Evolutionary conservation across 2,113 vertebrate species (phyloP), one percentile per base, ranked within the genome.

Genomic region (Nothoprocta perdicaria): DNA sequence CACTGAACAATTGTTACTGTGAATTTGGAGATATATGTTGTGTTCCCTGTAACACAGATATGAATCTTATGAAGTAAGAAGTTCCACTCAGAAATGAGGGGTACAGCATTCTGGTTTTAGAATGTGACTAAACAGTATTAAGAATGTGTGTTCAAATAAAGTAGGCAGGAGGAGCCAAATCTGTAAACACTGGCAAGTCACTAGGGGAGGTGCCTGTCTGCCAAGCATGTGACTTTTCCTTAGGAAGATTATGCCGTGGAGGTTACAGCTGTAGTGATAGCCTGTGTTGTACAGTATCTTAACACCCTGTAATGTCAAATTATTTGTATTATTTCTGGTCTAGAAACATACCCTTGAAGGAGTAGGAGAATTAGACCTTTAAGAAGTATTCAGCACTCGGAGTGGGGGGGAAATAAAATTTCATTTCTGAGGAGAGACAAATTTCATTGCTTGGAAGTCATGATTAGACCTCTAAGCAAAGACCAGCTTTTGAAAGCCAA

Each of bases 181-280:
- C 35, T 82, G 72, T 78, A 82, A 92, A 87, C 27, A 72, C 6
- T 31, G 18, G 21, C 35, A 65, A 88, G 75, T 93, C 61, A 75
- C 5, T 69, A 87, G 91, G 74, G 89, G 84, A 80, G 84, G 90
- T 84, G 35, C 35, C 67, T 43, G 55, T 33, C 68, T 84, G 38
- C 52, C 65, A 74, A 80, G 22, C 14, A 55, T 73, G 29, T 57
- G 27, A 72, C 24, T 76, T 89, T 73, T 53, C 19, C 45, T 53
- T 87, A 53, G 53, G 67, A 75, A 68, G 46, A 48, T 82, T 79
- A 24, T 61, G 13, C 48, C 17, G 68, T 35, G 65, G 72, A 76
- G 93, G 69, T 74, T 66, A 66, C 2, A 75, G 67, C 23, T 82
- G 24, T 60, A 66, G 12, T 41, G 19, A 66, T 69, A 61, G 29